Evolutionary conservation across 2,113 vertebrate species (phyloP).

Genomic region (Lophius piscatorius): DNA sequence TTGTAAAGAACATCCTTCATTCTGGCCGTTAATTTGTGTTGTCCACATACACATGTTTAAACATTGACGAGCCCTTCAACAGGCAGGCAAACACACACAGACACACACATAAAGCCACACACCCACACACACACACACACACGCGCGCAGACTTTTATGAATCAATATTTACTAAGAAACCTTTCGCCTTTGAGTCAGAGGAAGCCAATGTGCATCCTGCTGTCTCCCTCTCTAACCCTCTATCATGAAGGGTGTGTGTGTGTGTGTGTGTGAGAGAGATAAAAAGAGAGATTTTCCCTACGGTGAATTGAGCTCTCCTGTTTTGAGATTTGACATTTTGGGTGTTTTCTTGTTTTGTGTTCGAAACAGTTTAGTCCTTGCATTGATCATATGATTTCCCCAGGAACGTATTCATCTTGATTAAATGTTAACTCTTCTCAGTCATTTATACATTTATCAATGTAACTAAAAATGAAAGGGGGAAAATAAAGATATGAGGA

Average conservation of each 20-base stretch:
- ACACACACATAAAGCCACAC: conserved; percentile 15
- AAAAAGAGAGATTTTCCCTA: conserved; percentile 32
- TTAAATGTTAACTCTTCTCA: not conserved
- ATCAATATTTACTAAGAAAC: conserved; percentile 85
- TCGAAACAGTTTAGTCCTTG: conserved; percentile 57
- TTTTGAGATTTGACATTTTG: conserved; percentile 63
- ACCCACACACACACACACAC: conserved; percentile 28
- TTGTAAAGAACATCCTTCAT: conserved; percentile 40
- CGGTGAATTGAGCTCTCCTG: conserved; percentile 53
- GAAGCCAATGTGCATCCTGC: conserved; percentile 86
- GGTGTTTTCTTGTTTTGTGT: conserved; percentile 73
- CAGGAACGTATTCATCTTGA: conserved; percentile 38
- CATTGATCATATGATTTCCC: conserved; percentile 43
- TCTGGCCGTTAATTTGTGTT: conserved; percentile 70
- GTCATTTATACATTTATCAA: not conserved
- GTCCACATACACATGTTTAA: not conserved
- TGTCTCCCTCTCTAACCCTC: conserved; percentile 70
- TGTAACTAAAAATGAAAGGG: not conserved
- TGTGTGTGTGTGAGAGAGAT: conserved; percentile 18
- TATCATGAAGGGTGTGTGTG: conserved; percentile 57
- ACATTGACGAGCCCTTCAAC: no score
- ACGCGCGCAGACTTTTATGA: conserved; percentile 72
- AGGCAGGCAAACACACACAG: conserved; percentile 4
- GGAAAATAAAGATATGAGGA: not conserved
- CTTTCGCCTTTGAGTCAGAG: conserved; percentile 81